phyloP scores from a whole-genome alignment of 1,140 invertebrate species.

The Drosophila subpulchrella region DNA sequence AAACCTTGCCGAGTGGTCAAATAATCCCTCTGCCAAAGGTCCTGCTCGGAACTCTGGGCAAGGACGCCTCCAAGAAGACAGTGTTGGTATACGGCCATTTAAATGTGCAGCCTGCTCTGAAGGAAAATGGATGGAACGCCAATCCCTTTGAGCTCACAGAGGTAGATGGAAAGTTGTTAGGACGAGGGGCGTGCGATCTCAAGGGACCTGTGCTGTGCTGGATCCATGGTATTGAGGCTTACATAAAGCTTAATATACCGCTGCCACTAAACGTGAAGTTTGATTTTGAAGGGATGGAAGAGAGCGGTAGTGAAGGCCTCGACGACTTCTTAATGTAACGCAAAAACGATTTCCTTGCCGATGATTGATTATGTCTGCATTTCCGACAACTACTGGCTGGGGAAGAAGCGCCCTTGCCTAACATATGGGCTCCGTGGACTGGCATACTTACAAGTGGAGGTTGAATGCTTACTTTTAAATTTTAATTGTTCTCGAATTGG shows the following conservation, averaged over 20 bases:
- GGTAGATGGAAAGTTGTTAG: slow-evolving; percentile 95
- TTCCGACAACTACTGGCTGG: slow-evolving; percentile 99
- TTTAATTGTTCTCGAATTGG: not conserved
- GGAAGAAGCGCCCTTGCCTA: slow-evolving; percentile 97
- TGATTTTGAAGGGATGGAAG: slow-evolving; percentile 99
- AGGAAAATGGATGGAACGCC: slow-evolving; percentile 97
- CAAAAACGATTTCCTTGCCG: slow-evolving; percentile 92
- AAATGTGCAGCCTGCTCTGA: slow-evolving; percentile 97
- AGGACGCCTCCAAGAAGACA: slow-evolving; percentile 95
- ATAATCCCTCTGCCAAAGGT: slow-evolving; percentile 94
- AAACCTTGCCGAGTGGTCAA: slow-evolving; percentile 90
- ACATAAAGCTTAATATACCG: slow-evolving; percentile 89
- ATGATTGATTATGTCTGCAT: slow-evolving; percentile 98
- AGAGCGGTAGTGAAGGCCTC: slow-evolving; percentile 97
- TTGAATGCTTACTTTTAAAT: slow-evolving; percentile 12
- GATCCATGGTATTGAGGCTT: slow-evolving; percentile 97
- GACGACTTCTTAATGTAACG: slow-evolving; percentile 92
- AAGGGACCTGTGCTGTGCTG: slow-evolving; percentile 97
- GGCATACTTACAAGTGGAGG: no score
- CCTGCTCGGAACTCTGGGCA: slow-evolving; percentile 93
- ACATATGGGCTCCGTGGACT: slow-evolving; percentile 98
- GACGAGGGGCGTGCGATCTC: slow-evolving; percentile 96
- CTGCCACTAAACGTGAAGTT: slow-evolving; percentile 98
- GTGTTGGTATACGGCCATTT: slow-evolving; percentile 98
- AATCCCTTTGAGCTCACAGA: slow-evolving; percentile 97